Conservation (phyloP, 2,888 invertebrate species). For the Nycteola revayana region DNA sequence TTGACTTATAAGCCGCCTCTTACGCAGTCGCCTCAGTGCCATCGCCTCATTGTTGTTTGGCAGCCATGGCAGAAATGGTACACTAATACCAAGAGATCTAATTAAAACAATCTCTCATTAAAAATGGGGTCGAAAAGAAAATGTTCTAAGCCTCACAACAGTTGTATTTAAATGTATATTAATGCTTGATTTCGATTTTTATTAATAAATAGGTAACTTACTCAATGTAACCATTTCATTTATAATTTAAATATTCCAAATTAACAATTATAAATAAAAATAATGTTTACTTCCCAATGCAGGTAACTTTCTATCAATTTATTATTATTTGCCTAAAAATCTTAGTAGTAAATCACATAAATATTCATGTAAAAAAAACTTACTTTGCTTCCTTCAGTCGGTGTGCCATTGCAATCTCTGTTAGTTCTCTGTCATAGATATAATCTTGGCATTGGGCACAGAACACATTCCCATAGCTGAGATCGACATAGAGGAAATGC, state of each 20-base stretch:
- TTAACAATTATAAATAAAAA: too few relatives aligned
- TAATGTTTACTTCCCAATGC: too few relatives aligned
- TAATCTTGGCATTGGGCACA: conserved; percentile 96
- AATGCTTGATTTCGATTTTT: too few relatives aligned
- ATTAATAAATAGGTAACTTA: too few relatives aligned
- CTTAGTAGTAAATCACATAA: too few relatives aligned
- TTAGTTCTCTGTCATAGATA: conserved; percentile 90
- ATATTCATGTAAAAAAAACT: conserved; percentile 32
- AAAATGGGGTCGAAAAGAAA: not conserved
- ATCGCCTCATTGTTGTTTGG: conserved; percentile 90
- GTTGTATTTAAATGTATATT: too few relatives aligned
- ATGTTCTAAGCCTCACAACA: too few relatives aligned
- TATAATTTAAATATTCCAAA: too few relatives aligned
- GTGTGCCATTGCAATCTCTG: conserved; percentile 79
- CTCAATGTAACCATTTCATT: too few relatives aligned
- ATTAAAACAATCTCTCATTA: conserved; percentile 1
- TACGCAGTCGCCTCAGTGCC: conserved; percentile 88
- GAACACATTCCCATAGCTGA: conserved; percentile 93
- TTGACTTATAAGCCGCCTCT: conserved; percentile 89
- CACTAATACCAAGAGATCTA: conserved; percentile 81
- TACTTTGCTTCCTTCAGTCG: conserved; percentile 81
- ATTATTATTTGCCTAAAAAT: too few relatives aligned
- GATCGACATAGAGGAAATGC: conserved; percentile 93
- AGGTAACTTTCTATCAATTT: too few relatives aligned
- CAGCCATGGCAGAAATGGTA: conserved; percentile 89